phyloP scores from a whole-genome alignment of 2,888 invertebrate species.

The Philereme vetulata region DNA sequence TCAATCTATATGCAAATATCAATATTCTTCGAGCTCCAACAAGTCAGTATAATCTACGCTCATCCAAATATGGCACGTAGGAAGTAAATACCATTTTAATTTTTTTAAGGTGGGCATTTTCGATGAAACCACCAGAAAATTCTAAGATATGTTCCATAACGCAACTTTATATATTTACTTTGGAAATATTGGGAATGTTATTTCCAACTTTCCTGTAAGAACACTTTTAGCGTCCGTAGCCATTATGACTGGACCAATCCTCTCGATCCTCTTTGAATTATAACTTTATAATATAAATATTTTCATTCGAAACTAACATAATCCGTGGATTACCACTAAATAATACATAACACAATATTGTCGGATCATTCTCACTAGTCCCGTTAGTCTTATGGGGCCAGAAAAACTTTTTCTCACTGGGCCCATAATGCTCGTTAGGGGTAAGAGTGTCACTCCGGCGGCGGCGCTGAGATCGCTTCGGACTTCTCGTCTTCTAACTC shows the following conservation, averaged over 20 bases:
- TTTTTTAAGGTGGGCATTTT: too few species aligned
- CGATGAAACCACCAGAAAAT: too few species aligned
- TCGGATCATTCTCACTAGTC: conserved; percentile 4
- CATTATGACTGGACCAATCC: not conserved
- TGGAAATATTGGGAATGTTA: too few species aligned
- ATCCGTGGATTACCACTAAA: conserved; percentile 27
- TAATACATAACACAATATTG: conserved; percentile 22
- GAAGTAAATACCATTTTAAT: too few species aligned
- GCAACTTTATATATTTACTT: too few species aligned
- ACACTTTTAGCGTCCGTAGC: not conserved
- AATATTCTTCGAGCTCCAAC: too few species aligned
- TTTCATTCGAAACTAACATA: conserved; percentile 3
- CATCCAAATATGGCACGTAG: too few species aligned
- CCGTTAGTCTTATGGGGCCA: not conserved
- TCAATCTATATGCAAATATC: too few species aligned
- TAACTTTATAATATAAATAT: too few species aligned
- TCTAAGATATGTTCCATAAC: too few species aligned
- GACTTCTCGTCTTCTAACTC: conserved; percentile 74
- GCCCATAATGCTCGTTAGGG: conserved; percentile 18
- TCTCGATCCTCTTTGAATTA: not conserved
- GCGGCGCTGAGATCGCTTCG: conserved; percentile 58
- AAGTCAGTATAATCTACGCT: too few species aligned
- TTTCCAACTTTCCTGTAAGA: too few species aligned
- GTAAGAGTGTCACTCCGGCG: conserved; percentile 45
- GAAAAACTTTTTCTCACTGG: not conserved